Percentiles rank a stretch among this genome's conserved stretches.
These are phyloP conservation scores for Chironomus riparius DNA, from an alignment of 2,888 invertebrate genomes.

Conservation along the genomic window DNA sequence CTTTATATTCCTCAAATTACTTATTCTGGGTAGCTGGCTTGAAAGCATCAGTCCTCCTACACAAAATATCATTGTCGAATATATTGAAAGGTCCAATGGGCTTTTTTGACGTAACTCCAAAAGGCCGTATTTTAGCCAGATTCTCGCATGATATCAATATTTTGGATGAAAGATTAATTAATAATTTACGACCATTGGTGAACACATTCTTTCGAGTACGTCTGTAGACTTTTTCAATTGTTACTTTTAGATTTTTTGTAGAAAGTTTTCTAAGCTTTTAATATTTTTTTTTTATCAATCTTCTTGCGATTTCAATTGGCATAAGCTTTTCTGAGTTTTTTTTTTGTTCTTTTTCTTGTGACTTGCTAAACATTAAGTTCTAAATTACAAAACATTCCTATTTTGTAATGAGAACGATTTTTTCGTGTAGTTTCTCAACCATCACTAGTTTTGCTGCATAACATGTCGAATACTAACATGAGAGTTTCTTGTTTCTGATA, in stretches of 20 bases:
- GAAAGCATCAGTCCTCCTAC: constrained; percentile 44
- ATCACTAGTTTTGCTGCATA: no score
- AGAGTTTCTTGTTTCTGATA: no score
- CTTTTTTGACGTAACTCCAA: constrained; percentile 55
- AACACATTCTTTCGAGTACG: constrained; percentile 37
- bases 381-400: no score
- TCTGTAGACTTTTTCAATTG: constrained; percentile 26
- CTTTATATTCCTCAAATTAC: constrained; percentile 35
- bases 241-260: background rate
- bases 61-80: constrained; percentile 43
- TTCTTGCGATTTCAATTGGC: no score
- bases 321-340: no score
- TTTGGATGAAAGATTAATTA: constrained; percentile 47
- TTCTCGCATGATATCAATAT: constrained; percentile 50
- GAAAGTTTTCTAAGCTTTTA: background rate
- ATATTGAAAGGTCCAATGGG: constrained; percentile 48
- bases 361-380: no score
- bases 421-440: no score
- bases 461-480: no score
- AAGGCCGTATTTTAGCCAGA: constrained; percentile 54
- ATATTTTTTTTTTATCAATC: no score
- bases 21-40: constrained; percentile 45
- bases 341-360: no score
- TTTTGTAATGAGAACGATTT: no score
- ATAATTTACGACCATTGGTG: constrained; percentile 33